These are phyloP conservation scores for Sesia apiformis DNA, from an alignment of 2,888 invertebrate species.

Conservation along the genomic window DNA sequence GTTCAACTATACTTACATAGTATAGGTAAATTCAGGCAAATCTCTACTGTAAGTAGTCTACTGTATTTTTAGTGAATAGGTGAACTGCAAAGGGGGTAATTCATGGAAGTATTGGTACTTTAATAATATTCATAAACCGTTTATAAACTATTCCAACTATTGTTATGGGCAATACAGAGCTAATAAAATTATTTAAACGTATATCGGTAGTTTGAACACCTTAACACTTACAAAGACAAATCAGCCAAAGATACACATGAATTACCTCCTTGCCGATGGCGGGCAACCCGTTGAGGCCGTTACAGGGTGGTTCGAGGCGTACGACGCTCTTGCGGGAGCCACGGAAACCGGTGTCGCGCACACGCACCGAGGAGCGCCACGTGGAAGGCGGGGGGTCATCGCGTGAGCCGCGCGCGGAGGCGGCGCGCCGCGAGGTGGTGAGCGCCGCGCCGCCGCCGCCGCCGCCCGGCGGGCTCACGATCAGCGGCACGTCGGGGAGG, in stretches of 20 bases:
- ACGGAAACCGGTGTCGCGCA: constrained; percentile 77
- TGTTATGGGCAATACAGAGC: too few species aligned
- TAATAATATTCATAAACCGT: neutral
- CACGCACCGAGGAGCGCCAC: constrained; percentile 79
- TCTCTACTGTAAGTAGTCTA: too few species aligned
- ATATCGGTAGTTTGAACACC: too few species aligned
- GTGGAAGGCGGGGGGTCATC: constrained; percentile 61
- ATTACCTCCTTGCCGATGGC: constrained; percentile 75
- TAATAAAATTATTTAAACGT: too few species aligned
- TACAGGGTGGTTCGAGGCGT: constrained; percentile 78
- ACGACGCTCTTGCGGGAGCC: constrained; percentile 78
- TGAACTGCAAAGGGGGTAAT: constrained; percentile 1
- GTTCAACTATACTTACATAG: too few species aligned
- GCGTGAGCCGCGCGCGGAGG: constrained; percentile 57
- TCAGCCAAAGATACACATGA: constrained; percentile 35
- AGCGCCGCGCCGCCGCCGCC: constrained; percentile 42
- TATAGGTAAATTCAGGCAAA: too few species aligned
- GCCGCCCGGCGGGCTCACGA: constrained; percentile 37
- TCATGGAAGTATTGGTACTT: neutral
- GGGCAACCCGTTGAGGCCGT: constrained; percentile 74
- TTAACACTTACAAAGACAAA: too few species aligned
- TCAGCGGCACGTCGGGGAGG: constrained; percentile 65
- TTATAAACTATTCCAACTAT: neutral
- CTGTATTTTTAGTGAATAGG: too few species aligned
- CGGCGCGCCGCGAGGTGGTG: constrained; percentile 54